These are phyloP conservation scores for Jacana jacana DNA, from an alignment of 2,113 vertebrate genomes.

Conservation along the genomic window DNA sequence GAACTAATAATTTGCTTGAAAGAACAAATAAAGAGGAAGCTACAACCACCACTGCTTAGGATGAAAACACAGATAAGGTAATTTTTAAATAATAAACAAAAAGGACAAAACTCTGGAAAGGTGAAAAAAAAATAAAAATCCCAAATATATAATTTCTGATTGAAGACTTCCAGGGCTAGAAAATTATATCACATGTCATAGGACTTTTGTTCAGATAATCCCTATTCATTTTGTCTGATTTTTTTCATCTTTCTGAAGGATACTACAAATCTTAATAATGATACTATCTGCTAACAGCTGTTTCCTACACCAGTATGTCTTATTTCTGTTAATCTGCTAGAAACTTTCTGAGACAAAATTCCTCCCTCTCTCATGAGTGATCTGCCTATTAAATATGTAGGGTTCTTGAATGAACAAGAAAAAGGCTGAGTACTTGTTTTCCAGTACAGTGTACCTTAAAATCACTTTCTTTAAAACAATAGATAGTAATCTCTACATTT, in stretches of 20 bases:
- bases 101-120: neutral
- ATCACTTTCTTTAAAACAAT: neutral
- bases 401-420: neutral
- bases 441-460: neutral
- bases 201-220: neutral
- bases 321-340: neutral
- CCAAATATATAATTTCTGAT: neutral
- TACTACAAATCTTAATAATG: neutral
- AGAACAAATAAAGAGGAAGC: neutral
- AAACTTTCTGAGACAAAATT: neutral
- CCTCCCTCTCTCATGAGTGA: neutral
- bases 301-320: neutral
- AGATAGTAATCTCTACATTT: neutral
- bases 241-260: neutral
- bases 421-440: neutral
- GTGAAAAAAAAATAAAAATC: neutral
- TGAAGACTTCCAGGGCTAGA: neutral
- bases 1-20: neutral
- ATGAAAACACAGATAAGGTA: neutral
- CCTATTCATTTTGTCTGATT: neutral
- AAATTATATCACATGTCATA: neutral
- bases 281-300: slow-evolving; percentile 7
- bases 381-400: neutral
- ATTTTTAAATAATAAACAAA: neutral
- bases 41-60: neutral